Conservation (phyloP, 2,888 invertebrate genomes). For the Lepeophtheirus nordmannii region DNA sequence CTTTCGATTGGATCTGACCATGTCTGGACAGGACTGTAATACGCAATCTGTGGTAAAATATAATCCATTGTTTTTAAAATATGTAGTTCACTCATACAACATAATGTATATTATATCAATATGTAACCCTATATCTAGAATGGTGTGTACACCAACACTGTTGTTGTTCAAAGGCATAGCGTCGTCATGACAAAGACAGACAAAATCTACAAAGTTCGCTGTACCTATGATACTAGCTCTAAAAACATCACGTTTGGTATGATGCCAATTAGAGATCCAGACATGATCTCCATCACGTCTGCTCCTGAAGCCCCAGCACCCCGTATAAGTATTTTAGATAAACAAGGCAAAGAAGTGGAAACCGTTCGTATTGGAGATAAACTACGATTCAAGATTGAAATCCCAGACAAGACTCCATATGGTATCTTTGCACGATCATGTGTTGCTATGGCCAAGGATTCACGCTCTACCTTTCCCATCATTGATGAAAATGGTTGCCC, state of each 20-base stretch:
- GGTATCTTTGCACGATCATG: conserved; percentile 38
- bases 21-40: conserved; percentile 86
- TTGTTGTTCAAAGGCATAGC: conserved; percentile 83
- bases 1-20: conserved; percentile 76
- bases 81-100: background rate
- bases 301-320: conserved; percentile 88
- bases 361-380: conserved; percentile 87
- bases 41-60: conserved; percentile 78
- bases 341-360: conserved; percentile 69
- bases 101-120: background rate
- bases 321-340: conserved; percentile 76
- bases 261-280: conserved; percentile 90
- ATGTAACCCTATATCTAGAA: conserved; percentile 44
- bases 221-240: conserved; percentile 88
- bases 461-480: conserved; percentile 86
- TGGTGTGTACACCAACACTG: conserved; percentile 82
- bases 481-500: conserved; percentile 90
- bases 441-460: conserved; percentile 91
- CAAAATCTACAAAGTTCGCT: conserved; percentile 84
- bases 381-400: conserved; percentile 85
- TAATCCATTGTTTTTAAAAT: background rate
- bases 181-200: conserved; percentile 92
- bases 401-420: conserved; percentile 60
- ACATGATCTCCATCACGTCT: conserved; percentile 87
- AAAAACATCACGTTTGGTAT: conserved; percentile 92